Evolutionary conservation across 1,140 invertebrate genomes (phyloP), one percentile per base, ranked within the genome.

Genomic region (Ceratina japonica): DNA sequence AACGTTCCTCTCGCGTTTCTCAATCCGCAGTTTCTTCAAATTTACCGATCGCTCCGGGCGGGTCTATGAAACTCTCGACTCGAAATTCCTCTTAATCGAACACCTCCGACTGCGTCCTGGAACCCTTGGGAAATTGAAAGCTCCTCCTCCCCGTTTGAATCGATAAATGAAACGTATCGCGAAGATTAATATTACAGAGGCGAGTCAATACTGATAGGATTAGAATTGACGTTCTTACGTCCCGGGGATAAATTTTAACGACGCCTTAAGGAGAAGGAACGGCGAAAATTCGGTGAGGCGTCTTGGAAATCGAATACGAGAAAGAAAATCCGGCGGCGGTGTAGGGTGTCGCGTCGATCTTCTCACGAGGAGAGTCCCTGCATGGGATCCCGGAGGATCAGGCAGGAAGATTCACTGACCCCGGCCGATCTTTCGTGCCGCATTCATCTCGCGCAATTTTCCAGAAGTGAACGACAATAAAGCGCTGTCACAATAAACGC

Each of bases 391-490:
- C 58, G 70, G 31, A 73, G 68, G 79, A 75, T 78, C 61, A 56
- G 24, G 31, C 20, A 68, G 37, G 71, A 75, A 58, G 72, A 66
- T 83, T 61, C 58, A 75, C 69, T 81, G 69, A 84, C 72, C 68
- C 75, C 59, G 75, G 75, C 5, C 65, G 73, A 83, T 82, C 80
- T 85, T 85, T 85, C 64, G 78, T 73, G 83, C 59, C 62, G 76
- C 88, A 89, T 90, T 90, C 85, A 89, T 80, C 76, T 79, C 71
- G 87, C 82, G 88, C 90, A 91, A 91, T 91, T 91, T 91, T 90
- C 86, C 89, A 90, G 89, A 91, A 91, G 86, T 85, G 86, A 79
- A 87, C 82, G 88, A 91, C 89, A 91, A 91, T 86, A 68, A 89
- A 82, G 64, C 73, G 78, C 80, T 90, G 89, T 91, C 89, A 91